Evolutionary conservation across 2,797 vertebrate genomes (phyloP), one percentile per base, ranked within the genome.

Genomic region (Rhynchotus rufescens): DNA sequence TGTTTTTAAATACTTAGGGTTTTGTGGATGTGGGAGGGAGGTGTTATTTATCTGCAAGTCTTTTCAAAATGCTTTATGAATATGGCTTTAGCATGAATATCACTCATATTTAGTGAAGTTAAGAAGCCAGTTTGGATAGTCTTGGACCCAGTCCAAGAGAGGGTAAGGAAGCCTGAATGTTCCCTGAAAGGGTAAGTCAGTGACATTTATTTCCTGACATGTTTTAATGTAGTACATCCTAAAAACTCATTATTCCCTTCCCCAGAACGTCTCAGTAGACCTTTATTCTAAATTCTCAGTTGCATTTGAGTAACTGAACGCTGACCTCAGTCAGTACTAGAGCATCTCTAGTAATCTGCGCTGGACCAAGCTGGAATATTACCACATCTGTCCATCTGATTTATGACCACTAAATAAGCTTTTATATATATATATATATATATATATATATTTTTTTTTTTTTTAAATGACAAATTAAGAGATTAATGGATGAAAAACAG

Each of bases 31-130:
- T 10, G 11, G 13, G 26, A 6, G 71, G 49, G 17, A 72, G 30
- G 16, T 12, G 12, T 2, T 60, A 79, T 69, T 26, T 10, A 28
- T 26, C 19, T 88, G 54, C 4, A 49, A 59, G 12, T 80, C 25
- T 38, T 65, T 80, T 88, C 61, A 38, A 38, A 80, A 30, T 67
- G 17, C 6, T 52, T 28, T 15, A 56, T 60, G 57, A 80, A 26
- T 87, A 34, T 81, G 42, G 20, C 42, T 81, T 62, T 68, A 78
- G 66, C 62, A 11, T 75, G 45, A 81, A 26, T 25, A 28, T 65
- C 25, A 28, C 26, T 75, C 0, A 0, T 26, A 9, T 13, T 77
- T 66, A 62, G 12, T 0, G 3, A 74, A 49, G 13, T 7, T 60
- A 57, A n/a, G 54, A 77, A 54, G 17, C 59, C 66, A n/a, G 30